Conservation (phyloP, 2,113 vertebrate species). For the Chloroceryle aenea region DNA sequence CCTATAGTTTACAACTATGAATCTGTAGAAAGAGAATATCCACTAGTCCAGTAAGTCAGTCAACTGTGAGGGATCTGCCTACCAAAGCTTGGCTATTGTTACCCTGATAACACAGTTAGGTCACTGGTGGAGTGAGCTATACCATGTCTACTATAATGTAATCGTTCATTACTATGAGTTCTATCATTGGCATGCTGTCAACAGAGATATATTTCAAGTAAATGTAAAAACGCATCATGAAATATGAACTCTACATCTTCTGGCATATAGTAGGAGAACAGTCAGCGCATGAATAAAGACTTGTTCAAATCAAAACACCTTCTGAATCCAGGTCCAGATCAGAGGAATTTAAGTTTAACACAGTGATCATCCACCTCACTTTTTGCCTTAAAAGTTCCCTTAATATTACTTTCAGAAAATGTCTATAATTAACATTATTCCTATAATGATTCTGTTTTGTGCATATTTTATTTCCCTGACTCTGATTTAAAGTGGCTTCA, state of each 20-base stretch:
- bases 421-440: not conserved
- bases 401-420: not conserved
- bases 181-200: not conserved
- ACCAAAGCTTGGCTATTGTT: not conserved
- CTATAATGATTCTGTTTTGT: not conserved
- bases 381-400: not conserved
- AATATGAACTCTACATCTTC: not conserved
- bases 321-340: not conserved
- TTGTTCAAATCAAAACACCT: not conserved
- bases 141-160: not conserved
- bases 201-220: not conserved
- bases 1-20: not conserved
- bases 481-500: not conserved
- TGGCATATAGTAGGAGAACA: not conserved
- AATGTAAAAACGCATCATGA: not conserved
- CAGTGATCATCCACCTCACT: not conserved
- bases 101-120: not conserved
- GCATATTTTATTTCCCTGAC: not conserved
- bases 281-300: not conserved
- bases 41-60: not conserved
- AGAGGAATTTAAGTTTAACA: not conserved
- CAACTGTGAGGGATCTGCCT: accelerated
- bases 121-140: not conserved
- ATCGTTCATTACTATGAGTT: not conserved
- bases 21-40: not conserved